Evolutionary conservation across 2,888 invertebrate species (phyloP).

Genomic region (Aspidiotus destructor): DNA sequence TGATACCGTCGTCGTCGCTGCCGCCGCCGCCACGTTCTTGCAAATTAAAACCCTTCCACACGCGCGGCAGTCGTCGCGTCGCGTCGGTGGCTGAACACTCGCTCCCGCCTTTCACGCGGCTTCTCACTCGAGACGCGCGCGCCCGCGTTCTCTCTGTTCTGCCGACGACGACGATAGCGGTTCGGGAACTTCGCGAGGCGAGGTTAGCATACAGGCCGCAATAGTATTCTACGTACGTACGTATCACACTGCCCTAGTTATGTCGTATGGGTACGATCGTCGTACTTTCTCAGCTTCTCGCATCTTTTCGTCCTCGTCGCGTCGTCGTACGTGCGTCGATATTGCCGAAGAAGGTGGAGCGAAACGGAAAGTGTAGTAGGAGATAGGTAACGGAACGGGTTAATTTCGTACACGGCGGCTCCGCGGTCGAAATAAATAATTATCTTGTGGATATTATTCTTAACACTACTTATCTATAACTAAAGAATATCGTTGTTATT

Average conservation of each 20-base stretch:
- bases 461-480: no score
- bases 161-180: no score
- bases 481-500: no score
- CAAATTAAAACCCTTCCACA: slow-evolving; percentile 19
- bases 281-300: slow-evolving; percentile 12
- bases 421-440: background rate
- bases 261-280: background rate
- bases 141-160: background rate
- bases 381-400: slow-evolving; percentile 19
- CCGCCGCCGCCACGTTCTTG: no score
- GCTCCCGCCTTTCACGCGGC: slow-evolving; percentile 5
- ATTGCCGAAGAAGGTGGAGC: slow-evolving; percentile 13
- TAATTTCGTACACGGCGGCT: background rate
- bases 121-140: background rate
- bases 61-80: background rate
- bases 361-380: slow-evolving; percentile 16
- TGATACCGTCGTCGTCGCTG: no score
- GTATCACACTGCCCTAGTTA: slow-evolving; percentile 16
- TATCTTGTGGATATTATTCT: no score
- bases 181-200: no score
- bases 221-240: background rate
- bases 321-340: background rate
- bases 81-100: slow-evolving; percentile 23
- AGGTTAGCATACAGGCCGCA: no score
- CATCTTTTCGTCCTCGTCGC: background rate